Base-by-base conservation (phyloP, 2,113 vertebrate species). In the Calypte anna region DNA sequence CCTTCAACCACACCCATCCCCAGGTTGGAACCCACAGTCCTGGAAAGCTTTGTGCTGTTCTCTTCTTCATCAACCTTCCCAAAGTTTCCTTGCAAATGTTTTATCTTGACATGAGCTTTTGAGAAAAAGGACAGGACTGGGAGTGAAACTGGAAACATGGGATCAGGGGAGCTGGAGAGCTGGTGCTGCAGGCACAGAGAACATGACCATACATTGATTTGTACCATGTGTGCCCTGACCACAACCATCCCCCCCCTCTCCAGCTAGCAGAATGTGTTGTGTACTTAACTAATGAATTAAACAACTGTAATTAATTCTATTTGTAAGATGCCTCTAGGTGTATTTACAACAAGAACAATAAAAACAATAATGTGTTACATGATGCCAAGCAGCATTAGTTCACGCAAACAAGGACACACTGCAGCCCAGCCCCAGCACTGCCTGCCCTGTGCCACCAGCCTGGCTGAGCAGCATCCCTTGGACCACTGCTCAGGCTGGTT, bases 281-380 rank as follows among this genome's bases (percentile, higher is more conserved):
- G 80, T 82, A 72, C 86, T 97, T 91, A 88, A 66, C 74, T 91
- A 94, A 96, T 96, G 88, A 96, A 95, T 96, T 94, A 94, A 96
- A 92, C 94, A 86, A 27, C 90, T 69, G 23, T 94, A 96, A 96
- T 97, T 96, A 96, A 96, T 97, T 96, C 94, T 72, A 27, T 93
- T 96, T 95, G 69, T 91, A 94, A 95, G 88, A 94, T 84, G 96
- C 96, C 96, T 95, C 82, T 92, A 96, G 96, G 95, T 96, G 88
- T 95, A 93, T 97, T 97, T 96, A 96, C 96, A 94, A 86, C 68
- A 73, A 64, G 93, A 94, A 96, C 91, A 96, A 95, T 96, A 93
- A 93, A 93, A 96, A 95, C 94, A 95, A 86, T 95, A 96, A 93
- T 2, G 0, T 62, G 33, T 83, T 88, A 94, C 94, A 94, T 4